Percentiles rank a stretch among this genome's conserved stretches.
phyloP scores from a whole-genome alignment of 2,888 invertebrate species.

The Colletes collaris region DNA sequence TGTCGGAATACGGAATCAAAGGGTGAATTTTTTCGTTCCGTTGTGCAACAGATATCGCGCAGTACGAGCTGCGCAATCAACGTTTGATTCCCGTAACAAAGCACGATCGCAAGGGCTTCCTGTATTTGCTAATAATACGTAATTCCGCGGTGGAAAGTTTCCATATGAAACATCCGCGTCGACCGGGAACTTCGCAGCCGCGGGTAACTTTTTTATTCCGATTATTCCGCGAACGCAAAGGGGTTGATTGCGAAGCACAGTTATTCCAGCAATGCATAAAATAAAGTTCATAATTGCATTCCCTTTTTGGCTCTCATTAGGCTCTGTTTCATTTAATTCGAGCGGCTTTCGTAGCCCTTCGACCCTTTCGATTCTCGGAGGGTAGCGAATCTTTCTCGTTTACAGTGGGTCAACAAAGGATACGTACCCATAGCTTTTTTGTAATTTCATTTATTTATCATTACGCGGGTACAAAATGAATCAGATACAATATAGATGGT shows the following conservation, averaged over 20 bases:
- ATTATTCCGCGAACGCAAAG: constrained; percentile 35
- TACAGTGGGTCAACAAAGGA: too few relatives aligned
- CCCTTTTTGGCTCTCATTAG: constrained; percentile 25
- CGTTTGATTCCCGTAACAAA: constrained; percentile 28
- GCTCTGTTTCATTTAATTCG: constrained; percentile 4
- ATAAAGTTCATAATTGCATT: constrained; percentile 60
- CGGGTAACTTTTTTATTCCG: constrained; percentile 39
- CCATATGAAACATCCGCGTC: constrained; percentile 16
- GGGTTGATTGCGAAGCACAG: constrained; percentile 49
- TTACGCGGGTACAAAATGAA: too few relatives aligned
- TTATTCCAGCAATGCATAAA: constrained; percentile 40
- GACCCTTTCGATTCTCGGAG: not conserved
- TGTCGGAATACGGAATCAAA: not conserved
- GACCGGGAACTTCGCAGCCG: not conserved
- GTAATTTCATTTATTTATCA: too few relatives aligned
- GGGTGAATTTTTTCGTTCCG: not conserved
- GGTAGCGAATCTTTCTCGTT: too few relatives aligned
- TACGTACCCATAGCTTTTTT: too few relatives aligned
- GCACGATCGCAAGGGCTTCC: constrained; percentile 2
- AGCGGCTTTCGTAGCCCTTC: too few relatives aligned
- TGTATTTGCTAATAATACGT: constrained; percentile 31
- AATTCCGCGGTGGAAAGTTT: constrained; percentile 31
- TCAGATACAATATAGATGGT: too few relatives aligned
- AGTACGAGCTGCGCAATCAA: constrained; percentile 10
- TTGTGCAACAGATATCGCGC: not conserved